Percentiles rank a stretch among this genome's conserved stretches.
Evolutionary conservation across 2,888 invertebrate genomes (phyloP).

Genomic region (Acrobasis consociella): DNA sequence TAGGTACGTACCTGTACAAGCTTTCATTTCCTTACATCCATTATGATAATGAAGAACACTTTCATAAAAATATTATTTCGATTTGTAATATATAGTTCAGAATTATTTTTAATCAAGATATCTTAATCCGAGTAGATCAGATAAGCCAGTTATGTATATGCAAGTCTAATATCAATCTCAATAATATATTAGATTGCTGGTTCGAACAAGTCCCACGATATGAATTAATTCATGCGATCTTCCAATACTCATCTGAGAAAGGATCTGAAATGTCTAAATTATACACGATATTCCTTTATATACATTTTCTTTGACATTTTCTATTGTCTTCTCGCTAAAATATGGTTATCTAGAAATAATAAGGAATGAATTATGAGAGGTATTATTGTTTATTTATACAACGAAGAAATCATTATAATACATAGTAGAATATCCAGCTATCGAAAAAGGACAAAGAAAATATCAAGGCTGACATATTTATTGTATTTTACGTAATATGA

Average conservation of each 20-base stretch:
- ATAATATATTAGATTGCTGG: not conserved
- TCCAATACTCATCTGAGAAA: not conserved
- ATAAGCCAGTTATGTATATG: not conserved
- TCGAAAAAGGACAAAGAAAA: not conserved
- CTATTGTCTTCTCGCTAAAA: not conserved
- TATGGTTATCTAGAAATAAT: not conserved
- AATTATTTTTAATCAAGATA: not conserved
- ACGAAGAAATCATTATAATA: not conserved
- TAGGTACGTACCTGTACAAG: not conserved
- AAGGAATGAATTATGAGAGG: not conserved
- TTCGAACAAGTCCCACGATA: not conserved
- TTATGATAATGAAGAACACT: too few relatives aligned
- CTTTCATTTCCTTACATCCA: not conserved
- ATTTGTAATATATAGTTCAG: too few relatives aligned
- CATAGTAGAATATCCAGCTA: not conserved
- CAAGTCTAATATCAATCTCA: not conserved
- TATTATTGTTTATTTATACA: slow-evolving; percentile 1
- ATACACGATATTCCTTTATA: not conserved
- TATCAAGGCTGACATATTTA: not conserved
- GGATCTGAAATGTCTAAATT: not conserved
- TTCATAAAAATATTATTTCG: too few relatives aligned
- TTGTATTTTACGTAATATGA: not conserved
- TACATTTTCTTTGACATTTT: not conserved
- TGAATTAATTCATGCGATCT: not conserved
- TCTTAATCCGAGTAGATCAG: not conserved